phyloP scores from a whole-genome alignment of 2,888 invertebrate genomes.

The Atethmia centrago region DNA sequence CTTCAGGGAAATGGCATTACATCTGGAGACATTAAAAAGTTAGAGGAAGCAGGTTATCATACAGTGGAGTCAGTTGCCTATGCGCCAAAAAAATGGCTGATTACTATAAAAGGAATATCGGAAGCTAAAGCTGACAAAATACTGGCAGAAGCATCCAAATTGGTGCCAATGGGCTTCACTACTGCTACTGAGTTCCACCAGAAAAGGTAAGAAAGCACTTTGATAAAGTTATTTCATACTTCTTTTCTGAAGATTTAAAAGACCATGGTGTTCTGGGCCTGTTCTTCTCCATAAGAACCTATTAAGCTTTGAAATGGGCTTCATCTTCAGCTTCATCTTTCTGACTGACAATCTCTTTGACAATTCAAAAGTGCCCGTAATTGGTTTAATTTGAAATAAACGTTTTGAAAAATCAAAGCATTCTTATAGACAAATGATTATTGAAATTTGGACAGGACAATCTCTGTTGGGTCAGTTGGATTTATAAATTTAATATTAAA shows the following conservation, averaged over 20 bases:
- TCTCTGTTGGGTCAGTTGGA: background rate
- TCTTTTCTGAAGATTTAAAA: background rate
- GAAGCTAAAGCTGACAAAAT: constrained; percentile 99
- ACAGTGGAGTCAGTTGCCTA: constrained; percentile 99
- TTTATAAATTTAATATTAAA: background rate
- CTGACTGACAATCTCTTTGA: background rate
- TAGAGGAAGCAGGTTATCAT: constrained; percentile 97
- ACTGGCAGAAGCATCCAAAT: constrained; percentile 96
- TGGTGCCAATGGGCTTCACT: constrained; percentile 99
- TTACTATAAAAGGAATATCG: constrained; percentile 98
- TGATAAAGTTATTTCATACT: background rate
- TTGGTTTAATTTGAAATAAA: constrained; percentile 4
- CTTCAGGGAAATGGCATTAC: constrained; percentile 97
- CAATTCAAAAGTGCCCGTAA: background rate
- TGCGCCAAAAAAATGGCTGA: constrained; percentile 97
- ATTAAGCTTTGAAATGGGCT: background rate
- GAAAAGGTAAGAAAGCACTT: constrained; percentile 91
- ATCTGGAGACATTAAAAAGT: constrained; percentile 96
- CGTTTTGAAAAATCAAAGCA: background rate
- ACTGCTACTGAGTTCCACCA: constrained; percentile 99
- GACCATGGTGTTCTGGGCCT: no score
- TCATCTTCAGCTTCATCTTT: background rate
- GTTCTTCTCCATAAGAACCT: background rate
- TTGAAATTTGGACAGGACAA: background rate
- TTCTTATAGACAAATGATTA: background rate